phyloP scores from a whole-genome alignment of 2,797 vertebrate genomes.

The Oryzias sinensis region DNA sequence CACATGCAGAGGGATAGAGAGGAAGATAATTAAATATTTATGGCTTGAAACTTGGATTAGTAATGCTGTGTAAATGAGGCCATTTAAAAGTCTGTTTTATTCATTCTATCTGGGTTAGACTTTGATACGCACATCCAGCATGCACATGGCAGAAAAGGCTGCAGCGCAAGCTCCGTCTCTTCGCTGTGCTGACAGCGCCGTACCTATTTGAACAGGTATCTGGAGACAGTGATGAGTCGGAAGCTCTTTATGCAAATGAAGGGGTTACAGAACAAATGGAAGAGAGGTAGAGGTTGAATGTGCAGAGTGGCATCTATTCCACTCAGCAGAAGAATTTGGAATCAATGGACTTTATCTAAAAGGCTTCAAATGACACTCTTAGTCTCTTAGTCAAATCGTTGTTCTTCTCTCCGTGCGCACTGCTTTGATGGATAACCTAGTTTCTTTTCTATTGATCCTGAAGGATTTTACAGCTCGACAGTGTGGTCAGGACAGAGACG shows the following conservation, averaged over 20 bases:
- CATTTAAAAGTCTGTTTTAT: conserved; percentile 82
- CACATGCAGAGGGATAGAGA: conserved; percentile 57
- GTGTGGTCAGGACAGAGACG: conserved; percentile 38
- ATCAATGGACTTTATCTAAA: conserved; percentile 73
- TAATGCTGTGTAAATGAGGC: conserved; percentile 77
- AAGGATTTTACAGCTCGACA: conserved; percentile 44
- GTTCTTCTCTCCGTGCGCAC: conserved; percentile 39
- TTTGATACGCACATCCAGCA: conserved; percentile 34
- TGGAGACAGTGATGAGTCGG: conserved; percentile 65
- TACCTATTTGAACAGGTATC: conserved; percentile 70
- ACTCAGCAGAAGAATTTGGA: conserved; percentile 61
- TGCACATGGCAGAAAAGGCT: conserved; percentile 28
- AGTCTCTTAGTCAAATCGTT: conserved; percentile 59
- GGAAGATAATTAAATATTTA: conserved; percentile 77
- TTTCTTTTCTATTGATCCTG: conserved; percentile 62
- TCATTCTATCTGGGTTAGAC: conserved; percentile 78
- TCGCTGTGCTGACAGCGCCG: conserved; percentile 49
- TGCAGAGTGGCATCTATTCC: conserved; percentile 62
- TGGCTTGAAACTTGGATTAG: conserved; percentile 73
- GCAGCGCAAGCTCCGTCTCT: conserved; percentile 24
- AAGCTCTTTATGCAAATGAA: conserved; percentile 73
- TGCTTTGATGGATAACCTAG: conserved; percentile 71
- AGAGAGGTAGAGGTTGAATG: conserved; percentile 58
- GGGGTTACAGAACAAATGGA: conserved; percentile 65
- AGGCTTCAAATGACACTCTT: conserved; percentile 48